Percentiles rank a stretch among this genome's conserved stretches.
These are phyloP conservation scores for Drosophila suzukii DNA, from an alignment of 1,140 invertebrate genomes.

Conservation along the genomic window DNA sequence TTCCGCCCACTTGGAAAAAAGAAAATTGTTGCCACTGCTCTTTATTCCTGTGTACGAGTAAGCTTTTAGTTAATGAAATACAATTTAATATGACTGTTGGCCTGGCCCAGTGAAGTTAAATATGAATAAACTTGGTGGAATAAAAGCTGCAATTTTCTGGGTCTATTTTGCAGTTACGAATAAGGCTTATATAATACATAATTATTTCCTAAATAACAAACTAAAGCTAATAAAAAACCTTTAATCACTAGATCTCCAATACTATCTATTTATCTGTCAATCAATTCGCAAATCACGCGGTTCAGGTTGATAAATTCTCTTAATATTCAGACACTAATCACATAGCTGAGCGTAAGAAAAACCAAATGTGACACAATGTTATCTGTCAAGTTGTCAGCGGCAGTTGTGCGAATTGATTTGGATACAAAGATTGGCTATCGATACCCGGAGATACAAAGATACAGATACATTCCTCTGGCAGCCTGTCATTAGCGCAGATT, in stretches of 20 bases:
- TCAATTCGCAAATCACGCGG: slow-evolving; percentile 14
- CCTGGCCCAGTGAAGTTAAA: slow-evolving; percentile 15
- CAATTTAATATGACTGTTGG: slow-evolving; percentile 46
- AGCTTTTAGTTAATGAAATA: slow-evolving; percentile 81
- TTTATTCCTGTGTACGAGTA: slow-evolving; percentile 5
- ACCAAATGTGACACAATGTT: slow-evolving; percentile 61
- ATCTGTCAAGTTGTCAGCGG: slow-evolving; percentile 76
- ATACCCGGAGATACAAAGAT: slow-evolving; percentile 17
- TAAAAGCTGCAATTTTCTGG: not conserved
- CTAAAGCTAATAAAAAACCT: too few relatives aligned
- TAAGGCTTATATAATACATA: not conserved
- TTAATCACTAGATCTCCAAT: slow-evolving; percentile 26
- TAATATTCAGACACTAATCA: slow-evolving; percentile 64
- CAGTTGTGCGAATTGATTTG: slow-evolving; percentile 67
- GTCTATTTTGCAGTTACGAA: not conserved
- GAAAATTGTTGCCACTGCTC: slow-evolving; percentile 32
- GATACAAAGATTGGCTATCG: slow-evolving; percentile 53
- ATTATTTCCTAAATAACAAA: not conserved
- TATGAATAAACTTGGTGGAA: slow-evolving; percentile 27
- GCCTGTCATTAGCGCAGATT: slow-evolving; percentile 73
- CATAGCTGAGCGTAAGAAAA: slow-evolving; percentile 22
- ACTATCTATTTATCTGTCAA: slow-evolving; percentile 46
- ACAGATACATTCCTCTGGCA: slow-evolving; percentile 19
- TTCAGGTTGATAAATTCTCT: slow-evolving; percentile 30
- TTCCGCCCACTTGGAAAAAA: slow-evolving; percentile 43